Base-by-base conservation (phyloP, 2,888 invertebrate species). In the Lasiommata megera region DNA sequence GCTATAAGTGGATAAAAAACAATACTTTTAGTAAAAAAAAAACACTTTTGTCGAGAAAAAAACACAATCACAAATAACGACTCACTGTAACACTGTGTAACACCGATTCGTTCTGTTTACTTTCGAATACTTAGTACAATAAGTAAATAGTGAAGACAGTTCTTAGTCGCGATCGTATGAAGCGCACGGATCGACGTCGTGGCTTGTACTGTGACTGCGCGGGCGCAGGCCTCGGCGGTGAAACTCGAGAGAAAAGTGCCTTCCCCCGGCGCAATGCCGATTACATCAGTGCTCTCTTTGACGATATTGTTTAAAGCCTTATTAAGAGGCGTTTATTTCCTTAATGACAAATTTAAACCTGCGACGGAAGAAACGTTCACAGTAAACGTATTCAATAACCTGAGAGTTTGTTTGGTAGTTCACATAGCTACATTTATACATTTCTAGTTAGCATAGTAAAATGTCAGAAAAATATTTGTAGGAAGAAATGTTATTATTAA, bases 241-340 rank as follows among this genome's bases (percentile, higher is more conserved):
- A 88, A 88, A 89, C 87, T 85, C 76, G 66, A 82, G 85, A 85
- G 89, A 88, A 88, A 88, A 82, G 87, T 80, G 75, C 70, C 77
- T 77, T 78, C 80, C 79, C 77, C 71, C 73, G 67, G 67, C 69
- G 60, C 69, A 70, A 73, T 73, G 75, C 70, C 74, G 80, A 74
- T 89, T 89, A 88, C 88, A 88, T 88, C 86, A 85, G 81, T 79
- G 74, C 67, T 77, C 74, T 77, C 73, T 67, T 73, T 68, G 70
- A 70, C 71, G 67, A 67, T 73, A 73, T 76, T 79, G 72, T 75
- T 76, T 46, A 46, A 28, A 46, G 44, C 44, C 29, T 16, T 41
- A 37, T 37, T 41, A 44, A 14, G 23, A 23, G 23, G 28, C 28
- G 16, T 8, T 46, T 16, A 44, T 46, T 46, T 46, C 44, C 44